Evolutionary conservation across 2,113 vertebrate species (phyloP).

Genomic region (Oriolus oriolus): DNA sequence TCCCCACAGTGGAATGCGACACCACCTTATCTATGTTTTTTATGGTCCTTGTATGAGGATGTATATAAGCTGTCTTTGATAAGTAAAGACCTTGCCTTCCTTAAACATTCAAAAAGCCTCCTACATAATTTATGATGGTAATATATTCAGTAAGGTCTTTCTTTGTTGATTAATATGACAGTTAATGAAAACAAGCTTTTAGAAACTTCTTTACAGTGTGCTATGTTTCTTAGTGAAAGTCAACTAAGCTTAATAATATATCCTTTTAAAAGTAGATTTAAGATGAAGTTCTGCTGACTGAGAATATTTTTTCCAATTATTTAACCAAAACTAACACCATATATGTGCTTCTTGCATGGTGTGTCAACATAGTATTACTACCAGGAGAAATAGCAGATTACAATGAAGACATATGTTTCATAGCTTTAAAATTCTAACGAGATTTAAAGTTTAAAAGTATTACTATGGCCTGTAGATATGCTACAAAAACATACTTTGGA

Average conservation of each 20-base stretch:
- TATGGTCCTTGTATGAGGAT: background rate
- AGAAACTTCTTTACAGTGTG: background rate
- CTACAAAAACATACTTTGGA: background rate
- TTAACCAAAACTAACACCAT: background rate
- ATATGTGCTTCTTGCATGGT: background rate
- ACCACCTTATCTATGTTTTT: background rate
- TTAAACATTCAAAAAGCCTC: background rate
- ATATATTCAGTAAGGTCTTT: background rate
- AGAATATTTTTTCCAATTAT: background rate
- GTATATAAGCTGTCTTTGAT: background rate
- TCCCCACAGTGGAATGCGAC: too few relatives aligned
- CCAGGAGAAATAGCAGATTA: background rate
- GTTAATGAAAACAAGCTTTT: background rate
- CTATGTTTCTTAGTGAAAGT: background rate
- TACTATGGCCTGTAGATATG: background rate
- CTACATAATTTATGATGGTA: background rate
- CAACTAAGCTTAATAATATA: background rate
- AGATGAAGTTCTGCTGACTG: background rate
- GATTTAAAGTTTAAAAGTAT: background rate
- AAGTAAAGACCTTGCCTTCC: background rate
- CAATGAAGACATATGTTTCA: background rate
- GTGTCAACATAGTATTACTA: background rate
- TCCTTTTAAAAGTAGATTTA: background rate
- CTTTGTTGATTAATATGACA: background rate
- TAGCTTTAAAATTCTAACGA: background rate